Evolutionary conservation across 2,888 invertebrate species (phyloP).

Genomic region (Chamaedrilus cognettii): DNA sequence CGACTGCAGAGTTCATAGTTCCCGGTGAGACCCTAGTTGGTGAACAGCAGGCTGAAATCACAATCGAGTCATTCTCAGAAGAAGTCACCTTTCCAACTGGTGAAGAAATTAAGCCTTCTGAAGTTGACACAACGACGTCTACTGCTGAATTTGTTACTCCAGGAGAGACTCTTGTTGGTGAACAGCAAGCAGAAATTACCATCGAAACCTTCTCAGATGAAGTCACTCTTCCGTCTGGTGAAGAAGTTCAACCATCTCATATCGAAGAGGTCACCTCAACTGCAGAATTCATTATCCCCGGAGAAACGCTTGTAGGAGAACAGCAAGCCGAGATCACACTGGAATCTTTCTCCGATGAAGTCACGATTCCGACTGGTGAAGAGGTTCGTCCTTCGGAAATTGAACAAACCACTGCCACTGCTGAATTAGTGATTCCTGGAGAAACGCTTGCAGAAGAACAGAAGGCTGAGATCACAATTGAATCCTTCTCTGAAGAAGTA

Average conservation of each 20-base stretch:
- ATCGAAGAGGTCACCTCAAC: slow-evolving; percentile 15
- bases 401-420: slow-evolving; percentile 4
- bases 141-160: slow-evolving; percentile 18
- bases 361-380: background rate
- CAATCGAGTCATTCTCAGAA: slow-evolving; percentile 17
- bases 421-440: background rate
- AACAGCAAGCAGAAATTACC: slow-evolving; percentile 13
- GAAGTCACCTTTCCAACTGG: slow-evolving; percentile 17
- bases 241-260: slow-evolving; percentile 22
- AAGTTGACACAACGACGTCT: slow-evolving; percentile 20
- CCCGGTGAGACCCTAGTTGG: background rate
- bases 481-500: slow-evolving; percentile 8
- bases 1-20: slow-evolving; percentile 16
- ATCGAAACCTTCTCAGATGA: slow-evolving; percentile 21
- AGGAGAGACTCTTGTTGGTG: slow-evolving; percentile 3
- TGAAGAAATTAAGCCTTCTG: slow-evolving; percentile 21
- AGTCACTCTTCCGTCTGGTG: slow-evolving; percentile 9
- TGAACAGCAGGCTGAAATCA: slow-evolving; percentile 9
- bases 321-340: background rate
- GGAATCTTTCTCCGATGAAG: slow-evolving; percentile 6
- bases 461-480: slow-evolving; percentile 5
- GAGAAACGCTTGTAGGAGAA: slow-evolving; percentile 15
- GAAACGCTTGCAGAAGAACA: slow-evolving; percentile 15
- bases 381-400: slow-evolving; percentile 17
- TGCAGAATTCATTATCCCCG: slow-evolving; percentile 11